Conservation (phyloP, 2,888 invertebrate genomes). For the Plagodis dolabraria region DNA sequence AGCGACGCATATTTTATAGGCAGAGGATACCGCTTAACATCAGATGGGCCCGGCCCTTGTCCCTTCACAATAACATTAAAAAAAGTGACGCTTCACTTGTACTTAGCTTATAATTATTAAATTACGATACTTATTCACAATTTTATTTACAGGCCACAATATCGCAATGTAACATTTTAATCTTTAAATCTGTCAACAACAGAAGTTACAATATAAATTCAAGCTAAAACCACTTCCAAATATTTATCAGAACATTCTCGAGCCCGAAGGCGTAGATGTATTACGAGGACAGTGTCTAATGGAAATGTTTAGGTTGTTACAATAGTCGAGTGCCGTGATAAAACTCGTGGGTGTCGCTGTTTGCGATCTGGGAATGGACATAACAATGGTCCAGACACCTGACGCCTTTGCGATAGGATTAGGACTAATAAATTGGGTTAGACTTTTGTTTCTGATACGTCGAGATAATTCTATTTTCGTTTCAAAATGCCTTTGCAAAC, state of each 20-base stretch:
- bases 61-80: too few species aligned
- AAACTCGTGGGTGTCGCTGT: slow-evolving; percentile 28
- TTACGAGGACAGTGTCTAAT: slow-evolving; percentile 32
- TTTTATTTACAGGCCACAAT: too few species aligned
- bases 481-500: neutral
- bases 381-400: slow-evolving; percentile 37
- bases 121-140: too few species aligned
- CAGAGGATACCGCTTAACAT: too few species aligned
- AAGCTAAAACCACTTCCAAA: neutral
- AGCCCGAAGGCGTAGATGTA: slow-evolving; percentile 33
- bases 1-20: too few species aligned
- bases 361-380: slow-evolving; percentile 30
- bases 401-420: slow-evolving; percentile 33
- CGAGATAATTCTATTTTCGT: neutral
- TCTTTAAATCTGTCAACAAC: neutral
- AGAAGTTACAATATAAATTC: neutral
- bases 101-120: too few species aligned
- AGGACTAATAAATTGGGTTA: slow-evolving; percentile 26
- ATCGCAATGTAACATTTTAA: too few species aligned
- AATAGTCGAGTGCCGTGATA: slow-evolving; percentile 26
- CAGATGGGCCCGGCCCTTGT: too few species aligned
- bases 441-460: slow-evolving; percentile 9
- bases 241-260: slow-evolving; percentile 9
- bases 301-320: slow-evolving; percentile 35
- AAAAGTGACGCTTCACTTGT: too few species aligned